Evolutionary conservation across 2,113 vertebrate species (phyloP), one percentile per base, ranked within the genome.

Genomic region (Neomonachus schauinslandi): DNA sequence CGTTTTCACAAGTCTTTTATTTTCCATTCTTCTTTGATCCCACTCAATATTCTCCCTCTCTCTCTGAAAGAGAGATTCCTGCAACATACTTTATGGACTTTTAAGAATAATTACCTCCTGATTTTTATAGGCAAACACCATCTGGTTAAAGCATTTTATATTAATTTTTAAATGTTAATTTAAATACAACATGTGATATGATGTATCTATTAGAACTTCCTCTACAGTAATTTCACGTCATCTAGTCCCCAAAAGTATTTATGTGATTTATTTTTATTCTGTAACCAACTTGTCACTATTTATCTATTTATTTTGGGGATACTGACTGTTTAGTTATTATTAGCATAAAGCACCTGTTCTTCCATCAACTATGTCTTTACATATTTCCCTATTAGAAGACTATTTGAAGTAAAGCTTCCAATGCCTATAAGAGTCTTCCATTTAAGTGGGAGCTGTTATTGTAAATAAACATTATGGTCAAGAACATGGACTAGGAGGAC

Each of bases 161-260:
- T 26, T 71, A 71, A 89, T 11, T 91, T 83, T 91, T 22, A 79
- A 93, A 74, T 83, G 33, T 33, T 92, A 67, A 85, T 57, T 95
- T 74, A 59, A 90, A 77, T 16, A 57, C 1, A 92, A 46, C 18
- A 21, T 36, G 21, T 69, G 72, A 2, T 14, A 15, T 63, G 6
- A 0, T 31, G 31, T n/a, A 8, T 42, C 33, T 72, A 36, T 63
- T 77, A 89, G 5, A 86, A 51, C 31, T 26, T 93, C 19, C 65
- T 96, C 19, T 83, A 24, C 11, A 61, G 59, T 63, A 69, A 85
- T 36, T 36, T 90, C 42, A 72, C 79, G 7, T 51, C 36, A 87
- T 19, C 83, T 72, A 80, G 24, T 82, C 3, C 26, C 28, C 8
- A 24, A 72, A 84, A 59, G 2, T 46, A 42, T 71, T 69, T 89